Conservation (phyloP, 2,797 vertebrate species). For the Rhadinocentrus ornatus region DNA sequence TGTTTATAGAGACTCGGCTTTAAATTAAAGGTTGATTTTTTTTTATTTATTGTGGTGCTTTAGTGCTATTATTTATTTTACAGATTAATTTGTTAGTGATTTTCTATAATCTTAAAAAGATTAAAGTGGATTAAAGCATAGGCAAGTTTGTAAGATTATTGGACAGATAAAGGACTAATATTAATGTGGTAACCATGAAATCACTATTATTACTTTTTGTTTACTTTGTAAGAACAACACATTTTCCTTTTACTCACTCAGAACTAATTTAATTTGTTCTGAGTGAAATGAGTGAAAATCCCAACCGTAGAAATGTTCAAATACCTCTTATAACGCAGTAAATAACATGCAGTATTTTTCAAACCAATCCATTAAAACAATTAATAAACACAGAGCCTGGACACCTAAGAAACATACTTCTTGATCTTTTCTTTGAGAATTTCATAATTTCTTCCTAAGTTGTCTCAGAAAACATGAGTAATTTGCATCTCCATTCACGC, state of each 20-base stretch:
- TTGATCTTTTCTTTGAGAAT: neutral
- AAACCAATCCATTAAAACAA: neutral
- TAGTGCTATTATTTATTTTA: neutral
- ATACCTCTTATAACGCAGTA: neutral
- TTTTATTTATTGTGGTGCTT: neutral
- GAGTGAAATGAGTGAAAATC: too few species aligned
- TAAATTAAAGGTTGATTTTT: neutral
- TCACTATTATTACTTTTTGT: neutral
- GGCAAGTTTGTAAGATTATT: neutral
- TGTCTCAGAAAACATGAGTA: constrained; percentile 8
- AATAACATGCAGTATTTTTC: neutral
- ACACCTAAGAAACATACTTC: neutral
- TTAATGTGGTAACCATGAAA: neutral
- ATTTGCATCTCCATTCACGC: constrained; percentile 9
- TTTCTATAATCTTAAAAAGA: neutral
- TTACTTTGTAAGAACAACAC: neutral
- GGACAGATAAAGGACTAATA: neutral
- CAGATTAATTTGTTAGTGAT: neutral
- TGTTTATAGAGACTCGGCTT: neutral
- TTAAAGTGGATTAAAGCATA: neutral
- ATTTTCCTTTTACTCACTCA: neutral
- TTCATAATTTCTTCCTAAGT: neutral
- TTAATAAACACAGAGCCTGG: neutral
- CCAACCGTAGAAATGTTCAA: neutral
- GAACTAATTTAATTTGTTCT: too few species aligned